Base-by-base conservation (phyloP, 2,797 vertebrate species). In the Galaxias olidus region DNA sequence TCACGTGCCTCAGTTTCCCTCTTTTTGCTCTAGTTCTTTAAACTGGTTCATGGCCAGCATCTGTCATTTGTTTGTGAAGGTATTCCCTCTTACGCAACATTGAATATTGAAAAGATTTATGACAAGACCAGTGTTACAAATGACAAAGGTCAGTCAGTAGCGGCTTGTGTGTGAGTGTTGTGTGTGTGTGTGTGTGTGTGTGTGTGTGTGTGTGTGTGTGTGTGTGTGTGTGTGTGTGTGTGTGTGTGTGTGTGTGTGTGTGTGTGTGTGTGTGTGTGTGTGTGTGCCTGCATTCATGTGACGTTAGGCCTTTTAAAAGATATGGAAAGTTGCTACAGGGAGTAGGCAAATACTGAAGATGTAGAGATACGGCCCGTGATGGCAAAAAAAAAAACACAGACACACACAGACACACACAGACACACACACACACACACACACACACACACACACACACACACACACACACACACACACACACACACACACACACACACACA, bases 301-400 rank as follows among this genome's bases (percentile, higher is more conserved):
- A 14, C n/a, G 13, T 18, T 30, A 63, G 55, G 46, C 67, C 52
- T 51, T 56, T 59, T 58, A 60, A 14, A 13, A 48, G 10, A 61
- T n/a, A n/a, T 61, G 74, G 62, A 77, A 84, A 82, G 73, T 80
- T 81, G 10, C 44, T 47, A 20, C 69, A 73, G 78, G 65, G 74
- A 62, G 84, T 82, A 91, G 72, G 85, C 89, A 92, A 93, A 93
- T 91, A 50, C 19, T 61, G 30, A 42, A 76, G 91, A 89, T 91
- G 52, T 64, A 18, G 46, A n/a, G 45, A 61, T 9, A 52, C 17
- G 10, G 45, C 45, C 1, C 3, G 9, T 30, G 12, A 19, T n/a
- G 17, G 7, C 49, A 53, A 11, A 43, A n/a, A 63, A n/a, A 45
- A 41, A 56, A 15, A 41, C 9, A 9, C 9, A 52, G 17, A 49